A percentile compares a stretch with the other conserved stretches of the same genome.
Evolutionary conservation across 2,888 invertebrate genomes (phyloP).

Genomic region (Pelosia muscerda): DNA sequence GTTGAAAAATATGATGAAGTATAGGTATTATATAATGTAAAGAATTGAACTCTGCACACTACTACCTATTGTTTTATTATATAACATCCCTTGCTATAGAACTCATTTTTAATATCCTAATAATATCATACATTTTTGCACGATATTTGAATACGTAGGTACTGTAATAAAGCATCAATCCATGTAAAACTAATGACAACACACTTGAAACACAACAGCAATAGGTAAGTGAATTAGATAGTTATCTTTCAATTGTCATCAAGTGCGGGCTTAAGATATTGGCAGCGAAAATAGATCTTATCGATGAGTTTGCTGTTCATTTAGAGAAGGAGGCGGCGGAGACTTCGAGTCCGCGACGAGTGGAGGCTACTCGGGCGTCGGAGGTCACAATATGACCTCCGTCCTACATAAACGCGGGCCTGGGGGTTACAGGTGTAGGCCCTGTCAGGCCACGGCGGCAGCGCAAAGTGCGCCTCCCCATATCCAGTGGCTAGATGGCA

Average conservation of each 20-base stretch:
- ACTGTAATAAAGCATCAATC: neutral
- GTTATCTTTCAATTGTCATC: slow-evolving; percentile 11
- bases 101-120: no score
- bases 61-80: neutral
- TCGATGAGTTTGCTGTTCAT: neutral
- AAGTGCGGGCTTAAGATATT: slow-evolving; percentile 8
- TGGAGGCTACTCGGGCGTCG: no score
- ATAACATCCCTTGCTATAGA: neutral
- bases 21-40: no score
- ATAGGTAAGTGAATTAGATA: neutral
- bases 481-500: no score
- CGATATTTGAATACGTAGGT: neutral
- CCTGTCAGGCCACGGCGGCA: no score
- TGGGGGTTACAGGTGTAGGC: no score
- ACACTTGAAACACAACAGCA: neutral
- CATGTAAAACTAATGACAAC: neutral
- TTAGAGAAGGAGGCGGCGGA: neutral
- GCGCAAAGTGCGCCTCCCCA: no score
- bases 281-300: neutral
- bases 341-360: no score
- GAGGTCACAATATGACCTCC: no score
- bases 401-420: no score
- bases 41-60: neutral
- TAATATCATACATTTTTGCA: no score
- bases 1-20: no score